Percentiles rank a stretch among this genome's conserved stretches.
Evolutionary conservation across 2,797 vertebrate genomes (phyloP).

Genomic region (Coranthus polyacanthus): DNA sequence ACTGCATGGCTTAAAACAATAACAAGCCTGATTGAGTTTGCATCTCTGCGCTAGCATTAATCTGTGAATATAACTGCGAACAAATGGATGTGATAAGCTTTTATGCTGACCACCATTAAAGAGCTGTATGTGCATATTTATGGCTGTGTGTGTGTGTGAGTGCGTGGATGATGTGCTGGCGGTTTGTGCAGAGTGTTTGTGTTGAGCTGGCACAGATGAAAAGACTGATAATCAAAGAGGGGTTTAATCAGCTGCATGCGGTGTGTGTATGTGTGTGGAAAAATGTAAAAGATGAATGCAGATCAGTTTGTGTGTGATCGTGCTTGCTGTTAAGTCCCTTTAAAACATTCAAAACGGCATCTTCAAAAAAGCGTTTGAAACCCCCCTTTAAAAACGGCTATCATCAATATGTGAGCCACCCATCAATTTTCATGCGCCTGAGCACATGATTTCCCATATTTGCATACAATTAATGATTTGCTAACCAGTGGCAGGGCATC

Average conservation of each 20-base stretch:
- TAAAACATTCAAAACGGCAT: conserved; percentile 15
- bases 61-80: conserved; percentile 38
- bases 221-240: conserved; percentile 69
- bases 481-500: conserved; percentile 28
- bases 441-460: conserved; percentile 47
- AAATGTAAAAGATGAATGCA: conserved; percentile 7
- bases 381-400: conserved; percentile 8
- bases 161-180: conserved; percentile 23
- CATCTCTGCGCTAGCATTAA: conserved; percentile 41
- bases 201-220: conserved; percentile 63
- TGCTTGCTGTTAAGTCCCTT: conserved; percentile 13
- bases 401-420: conserved; percentile 27
- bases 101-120: conserved; percentile 41
- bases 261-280: neutral
- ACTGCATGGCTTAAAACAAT: conserved; percentile 16
- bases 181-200: conserved; percentile 36
- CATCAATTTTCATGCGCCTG: conserved; percentile 38
- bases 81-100: conserved; percentile 10
- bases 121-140: conserved; percentile 15
- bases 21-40: conserved; percentile 27
- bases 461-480: conserved; percentile 56
- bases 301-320: conserved; percentile 4
- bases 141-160: conserved; percentile 16
- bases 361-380: conserved; percentile 27
- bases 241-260: conserved; percentile 63